Base-by-base conservation (phyloP, 2,888 invertebrate genomes). In the Pediacus dermestoides region DNA sequence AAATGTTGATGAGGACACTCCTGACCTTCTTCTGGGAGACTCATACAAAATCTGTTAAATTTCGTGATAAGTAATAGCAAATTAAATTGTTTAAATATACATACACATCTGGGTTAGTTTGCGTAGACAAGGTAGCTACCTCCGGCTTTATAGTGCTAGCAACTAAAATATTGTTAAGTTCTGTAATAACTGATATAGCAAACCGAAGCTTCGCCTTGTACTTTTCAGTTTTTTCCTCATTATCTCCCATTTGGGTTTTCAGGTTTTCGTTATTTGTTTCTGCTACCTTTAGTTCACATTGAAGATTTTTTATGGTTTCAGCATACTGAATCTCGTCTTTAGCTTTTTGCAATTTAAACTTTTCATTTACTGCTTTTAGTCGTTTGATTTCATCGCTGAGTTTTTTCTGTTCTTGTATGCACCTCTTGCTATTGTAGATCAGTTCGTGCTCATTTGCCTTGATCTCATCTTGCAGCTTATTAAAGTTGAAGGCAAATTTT, bases 161-260 rank as follows among this genome's bases (percentile, higher is more conserved):
- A 4, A 44, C 27, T 7, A 52, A 30, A 26, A 52, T 39, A 10
- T 38, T 46, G 13, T 52, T 53, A 18, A 53, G 30, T 21, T 50
- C 50, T 9, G 46, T 50, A 3, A 53, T 48, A 11, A 53, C 46
- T 22, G 42, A 39, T 3, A 53, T 48, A 3, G 53, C 49, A 26
- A 46, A 49, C 32, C 47, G 52, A 16, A 53, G 27, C 42, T 53
- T 52, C 7, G 12, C 23, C 26, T 52, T 49, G 30, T 53, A 53
- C 34, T 43, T 52, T 1, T 27, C 11, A 6, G 33, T 23, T 39
- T 46, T 50, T 22, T 43, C 34, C 14, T 13, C 12, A 6, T 37
- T 30, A 9, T 50, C 49, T 16, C 41, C 35, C 16, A 30, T 46
- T 25, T 42, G 26, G 4, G 11, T 18, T 36, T 46, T 30, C 4